Conservation (phyloP, 2,113 vertebrate species). For the Spea multiplicata region DNA sequence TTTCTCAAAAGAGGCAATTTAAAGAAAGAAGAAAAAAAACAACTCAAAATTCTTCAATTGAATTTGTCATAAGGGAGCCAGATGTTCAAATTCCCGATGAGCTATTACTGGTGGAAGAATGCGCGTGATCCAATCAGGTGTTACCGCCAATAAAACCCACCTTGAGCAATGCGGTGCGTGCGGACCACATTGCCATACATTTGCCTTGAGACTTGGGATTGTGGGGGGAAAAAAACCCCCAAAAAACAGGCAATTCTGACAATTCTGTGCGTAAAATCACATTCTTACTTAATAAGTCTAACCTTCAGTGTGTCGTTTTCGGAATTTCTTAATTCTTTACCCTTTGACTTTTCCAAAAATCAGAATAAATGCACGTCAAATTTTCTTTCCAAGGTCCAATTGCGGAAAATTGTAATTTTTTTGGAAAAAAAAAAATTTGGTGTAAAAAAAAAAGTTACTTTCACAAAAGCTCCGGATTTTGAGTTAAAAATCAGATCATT, state of each 20-base stretch:
- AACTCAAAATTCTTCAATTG: background rate
- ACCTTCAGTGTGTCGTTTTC: slow-evolving; percentile 7
- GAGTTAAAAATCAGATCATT: no score
- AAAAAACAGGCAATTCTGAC: slow-evolving; percentile 6
- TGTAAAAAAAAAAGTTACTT: no score
- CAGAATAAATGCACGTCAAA: background rate
- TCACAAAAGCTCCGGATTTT: no score
- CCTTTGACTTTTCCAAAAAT: background rate
- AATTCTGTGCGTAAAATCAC: background rate
- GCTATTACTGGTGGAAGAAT: slow-evolving; percentile 6
- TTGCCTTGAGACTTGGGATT: no score
- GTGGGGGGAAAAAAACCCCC: no score
- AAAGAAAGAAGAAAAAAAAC: background rate
- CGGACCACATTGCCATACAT: no score
- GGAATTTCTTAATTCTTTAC: slow-evolving; percentile 1
- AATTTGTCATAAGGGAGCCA: slow-evolving; percentile 22
- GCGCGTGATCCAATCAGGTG: background rate
- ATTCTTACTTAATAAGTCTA: slow-evolving; percentile 23
- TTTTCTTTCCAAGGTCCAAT: slow-evolving; percentile 13
- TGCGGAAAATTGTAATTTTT: slow-evolving; percentile 10
- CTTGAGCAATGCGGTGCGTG: background rate
- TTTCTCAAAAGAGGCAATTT: slow-evolving; percentile 4
- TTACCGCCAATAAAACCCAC: background rate
- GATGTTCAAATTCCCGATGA: slow-evolving; percentile 14
- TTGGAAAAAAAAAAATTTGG: background rate